Conservation (phyloP, 2,797 vertebrate genomes). For the Danio tinwini region DNA sequence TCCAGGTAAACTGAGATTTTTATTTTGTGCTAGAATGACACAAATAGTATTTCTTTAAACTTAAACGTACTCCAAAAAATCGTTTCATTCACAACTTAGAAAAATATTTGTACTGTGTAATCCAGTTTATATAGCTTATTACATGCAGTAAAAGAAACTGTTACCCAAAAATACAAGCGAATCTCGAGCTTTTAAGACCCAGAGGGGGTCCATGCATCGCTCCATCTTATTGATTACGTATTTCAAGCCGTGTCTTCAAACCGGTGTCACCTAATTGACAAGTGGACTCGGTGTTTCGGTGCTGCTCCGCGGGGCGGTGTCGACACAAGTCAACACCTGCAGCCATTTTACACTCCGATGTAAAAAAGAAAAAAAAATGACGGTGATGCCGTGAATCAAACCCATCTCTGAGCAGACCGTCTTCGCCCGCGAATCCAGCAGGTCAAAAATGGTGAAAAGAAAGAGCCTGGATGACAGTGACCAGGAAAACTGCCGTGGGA, state of each 20-base stretch:
- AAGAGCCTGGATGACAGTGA: constrained; percentile 96
- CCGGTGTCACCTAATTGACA: neutral
- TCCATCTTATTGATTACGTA: constrained; percentile 39
- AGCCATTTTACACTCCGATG: constrained; percentile 83
- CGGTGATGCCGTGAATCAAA: constrained; percentile 72
- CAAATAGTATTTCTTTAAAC: too few relatives aligned
- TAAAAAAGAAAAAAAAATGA: constrained; percentile 55
- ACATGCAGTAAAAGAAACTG: neutral
- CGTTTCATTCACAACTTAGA: too few relatives aligned
- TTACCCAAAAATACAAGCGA: neutral
- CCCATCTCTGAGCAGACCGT: constrained; percentile 49
- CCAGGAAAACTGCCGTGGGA: constrained; percentile 90
- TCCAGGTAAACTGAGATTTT: too few relatives aligned
- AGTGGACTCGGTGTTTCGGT: constrained; percentile 21
- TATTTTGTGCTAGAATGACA: too few relatives aligned
- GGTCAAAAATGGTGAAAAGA: constrained; percentile 91
- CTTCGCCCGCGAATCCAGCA: constrained; percentile 26
- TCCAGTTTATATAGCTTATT: neutral
- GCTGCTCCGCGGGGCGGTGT: constrained; percentile 17
- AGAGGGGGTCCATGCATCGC: neutral
- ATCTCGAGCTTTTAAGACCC: constrained; percentile 31
- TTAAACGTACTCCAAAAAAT: too few relatives aligned
- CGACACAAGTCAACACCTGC: constrained; percentile 73
- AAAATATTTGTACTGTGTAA: too few relatives aligned
- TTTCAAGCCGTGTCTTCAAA: constrained; percentile 44